These are phyloP conservation scores for Argentina silus DNA, from an alignment of 2,797 vertebrate species.

Conservation along the genomic window DNA sequence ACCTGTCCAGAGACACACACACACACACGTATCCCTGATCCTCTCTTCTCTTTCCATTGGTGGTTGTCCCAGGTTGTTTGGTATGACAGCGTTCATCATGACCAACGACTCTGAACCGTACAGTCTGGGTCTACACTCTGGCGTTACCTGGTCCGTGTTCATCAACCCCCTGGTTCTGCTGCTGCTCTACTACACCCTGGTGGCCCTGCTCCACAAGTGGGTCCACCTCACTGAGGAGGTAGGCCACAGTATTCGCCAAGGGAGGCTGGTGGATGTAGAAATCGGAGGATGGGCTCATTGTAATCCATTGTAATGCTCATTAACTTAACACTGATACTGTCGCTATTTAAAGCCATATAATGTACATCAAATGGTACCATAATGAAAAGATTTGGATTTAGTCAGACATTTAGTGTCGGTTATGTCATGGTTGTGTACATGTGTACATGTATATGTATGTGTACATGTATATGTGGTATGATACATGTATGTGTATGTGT, in stretches of 20 bases:
- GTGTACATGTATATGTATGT: constrained; percentile 28
- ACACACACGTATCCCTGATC: neutral
- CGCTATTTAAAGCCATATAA: no score
- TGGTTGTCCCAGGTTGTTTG: constrained; percentile 76
- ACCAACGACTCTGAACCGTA: constrained; percentile 73
- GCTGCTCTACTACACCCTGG: constrained; percentile 80
- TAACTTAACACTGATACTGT: no score
- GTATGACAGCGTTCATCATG: constrained; percentile 79
- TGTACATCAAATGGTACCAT: no score
- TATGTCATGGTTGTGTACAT: constrained; percentile 1
- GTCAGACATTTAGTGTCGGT: neutral
- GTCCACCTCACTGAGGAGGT: constrained; percentile 52
- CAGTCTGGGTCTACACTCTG: constrained; percentile 71
- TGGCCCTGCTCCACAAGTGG: constrained; percentile 76
- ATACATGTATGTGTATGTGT: constrained; percentile 31
- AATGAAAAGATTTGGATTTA: no score
- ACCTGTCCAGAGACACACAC: no score
- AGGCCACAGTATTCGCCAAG: constrained; percentile 1
- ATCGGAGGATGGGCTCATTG: no score
- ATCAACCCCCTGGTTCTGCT: constrained; percentile 80
- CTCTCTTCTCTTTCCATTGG: constrained; percentile 6
- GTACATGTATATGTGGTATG: constrained; percentile 47
- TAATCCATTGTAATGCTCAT: no score
- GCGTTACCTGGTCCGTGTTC: constrained; percentile 79
- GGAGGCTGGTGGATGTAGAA: no score